These are phyloP conservation scores for Myotis daubentonii DNA, from an alignment of 2,797 vertebrate genomes.

Conservation along the genomic window DNA sequence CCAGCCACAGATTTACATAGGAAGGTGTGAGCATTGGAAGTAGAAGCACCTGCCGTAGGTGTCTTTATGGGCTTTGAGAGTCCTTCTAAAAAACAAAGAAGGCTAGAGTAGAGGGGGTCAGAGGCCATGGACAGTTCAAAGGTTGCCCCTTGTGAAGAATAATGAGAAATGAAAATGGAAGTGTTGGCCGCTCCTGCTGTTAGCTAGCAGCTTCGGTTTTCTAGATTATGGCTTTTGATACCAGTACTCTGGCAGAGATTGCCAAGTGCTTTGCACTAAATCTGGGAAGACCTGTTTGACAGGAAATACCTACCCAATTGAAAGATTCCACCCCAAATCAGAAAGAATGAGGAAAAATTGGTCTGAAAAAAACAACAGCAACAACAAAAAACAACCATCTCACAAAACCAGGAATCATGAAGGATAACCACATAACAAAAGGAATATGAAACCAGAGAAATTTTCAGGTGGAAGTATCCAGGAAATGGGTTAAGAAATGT, in stretches of 20 bases:
- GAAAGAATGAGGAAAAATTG: slow-evolving; percentile 16
- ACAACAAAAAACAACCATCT: no score
- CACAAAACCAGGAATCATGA: neutral
- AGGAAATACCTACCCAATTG: slow-evolving; percentile 64
- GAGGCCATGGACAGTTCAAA: slow-evolving; percentile 34
- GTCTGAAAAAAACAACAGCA: neutral
- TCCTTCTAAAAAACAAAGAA: neutral
- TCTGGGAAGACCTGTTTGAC: slow-evolving; percentile 74
- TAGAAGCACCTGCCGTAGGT: neutral
- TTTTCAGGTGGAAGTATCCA: neutral
- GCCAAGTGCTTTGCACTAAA: neutral
- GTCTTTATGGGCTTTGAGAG: slow-evolving; percentile 13
- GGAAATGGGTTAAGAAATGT: neutral
- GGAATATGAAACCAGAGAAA: neutral
- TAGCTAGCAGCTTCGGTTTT: slow-evolving; percentile 34
- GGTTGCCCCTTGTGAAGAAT: neutral
- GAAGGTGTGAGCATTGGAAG: neutral
- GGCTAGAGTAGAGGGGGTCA: neutral
- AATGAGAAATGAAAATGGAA: slow-evolving; percentile 50
- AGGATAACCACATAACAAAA: neutral
- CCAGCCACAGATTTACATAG: neutral
- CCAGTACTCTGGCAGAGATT: slow-evolving; percentile 47
- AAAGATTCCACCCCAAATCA: slow-evolving; percentile 62
- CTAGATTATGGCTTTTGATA: slow-evolving; percentile 62
- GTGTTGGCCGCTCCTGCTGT: neutral